These are phyloP conservation scores for Darevskia mixta DNA, from an alignment of 2,797 vertebrate genomes.

Conservation along the genomic window DNA sequence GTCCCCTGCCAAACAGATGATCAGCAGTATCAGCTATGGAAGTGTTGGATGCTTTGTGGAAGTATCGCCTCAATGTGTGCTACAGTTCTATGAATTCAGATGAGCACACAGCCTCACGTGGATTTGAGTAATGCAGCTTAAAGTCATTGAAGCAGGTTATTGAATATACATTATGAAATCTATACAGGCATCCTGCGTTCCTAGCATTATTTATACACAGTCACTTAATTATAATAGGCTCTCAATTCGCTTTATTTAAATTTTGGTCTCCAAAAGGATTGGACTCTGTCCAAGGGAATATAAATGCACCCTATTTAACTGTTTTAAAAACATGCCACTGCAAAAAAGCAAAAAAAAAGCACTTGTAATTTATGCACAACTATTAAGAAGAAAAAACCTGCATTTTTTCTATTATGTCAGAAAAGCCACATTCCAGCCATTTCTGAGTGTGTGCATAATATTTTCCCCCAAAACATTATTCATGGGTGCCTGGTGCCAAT, in stretches of 20 bases:
- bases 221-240: no score
- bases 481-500: background rate
- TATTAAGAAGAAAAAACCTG: conserved; percentile 1
- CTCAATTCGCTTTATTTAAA: background rate
- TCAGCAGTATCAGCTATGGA: background rate
- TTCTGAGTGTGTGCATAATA: background rate
- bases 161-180: background rate
- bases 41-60: background rate
- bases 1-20: background rate
- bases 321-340: conserved; percentile 1
- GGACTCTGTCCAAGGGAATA: background rate
- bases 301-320: background rate
- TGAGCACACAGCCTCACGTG: background rate
- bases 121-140: background rate
- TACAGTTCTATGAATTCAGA: background rate
- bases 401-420: conserved; percentile 25
- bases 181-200: background rate
- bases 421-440: background rate
- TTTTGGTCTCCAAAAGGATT: background rate
- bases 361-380: background rate
- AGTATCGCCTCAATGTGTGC: background rate
- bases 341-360: background rate
- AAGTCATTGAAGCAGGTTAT: background rate
- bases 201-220: background rate
- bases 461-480: background rate